These are phyloP conservation scores for Microcaecilia unicolor DNA, from an alignment of 2,797 vertebrate genomes.

Conservation along the genomic window DNA sequence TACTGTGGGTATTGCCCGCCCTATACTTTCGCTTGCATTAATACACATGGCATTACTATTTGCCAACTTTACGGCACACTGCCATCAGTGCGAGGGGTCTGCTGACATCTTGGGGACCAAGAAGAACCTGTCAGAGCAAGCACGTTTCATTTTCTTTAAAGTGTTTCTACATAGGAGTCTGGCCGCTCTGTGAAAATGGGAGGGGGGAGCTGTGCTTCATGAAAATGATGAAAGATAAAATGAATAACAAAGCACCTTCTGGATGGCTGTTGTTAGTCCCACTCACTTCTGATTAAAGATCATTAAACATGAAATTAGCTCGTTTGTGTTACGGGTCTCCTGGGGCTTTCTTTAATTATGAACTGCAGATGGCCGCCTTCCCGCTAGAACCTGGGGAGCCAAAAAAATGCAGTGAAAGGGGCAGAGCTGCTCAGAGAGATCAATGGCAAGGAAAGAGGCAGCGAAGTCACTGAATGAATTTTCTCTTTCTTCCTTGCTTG, in stretches of 20 bases:
- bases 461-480: constrained; percentile 5
- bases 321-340: constrained; percentile 50
- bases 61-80: too few relatives aligned
- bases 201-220: neutral
- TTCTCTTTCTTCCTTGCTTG: constrained; percentile 21
- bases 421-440: neutral
- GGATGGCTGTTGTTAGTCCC: constrained; percentile 39
- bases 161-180: neutral
- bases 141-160: too few relatives aligned
- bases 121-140: too few relatives aligned
- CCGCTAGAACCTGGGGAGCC: constrained; percentile 27
- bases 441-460: neutral
- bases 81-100: too few relatives aligned
- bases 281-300: constrained; percentile 60
- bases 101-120: too few relatives aligned
- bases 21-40: too few relatives aligned
- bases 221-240: constrained; percentile 10
- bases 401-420: neutral
- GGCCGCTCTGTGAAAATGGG: accelerated
- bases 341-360: constrained; percentile 41
- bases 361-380: constrained; percentile 50
- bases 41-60: too few relatives aligned
- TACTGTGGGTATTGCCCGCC: too few relatives aligned
- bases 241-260: constrained; percentile 44
- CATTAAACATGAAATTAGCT: constrained; percentile 66